A percentile compares a stretch with the other conserved stretches of the same genome.
These are phyloP conservation scores for Hydrozoanthus gracilis DNA, from an alignment of 92 coral and sea anemone species.

Conservation along the genomic window DNA sequence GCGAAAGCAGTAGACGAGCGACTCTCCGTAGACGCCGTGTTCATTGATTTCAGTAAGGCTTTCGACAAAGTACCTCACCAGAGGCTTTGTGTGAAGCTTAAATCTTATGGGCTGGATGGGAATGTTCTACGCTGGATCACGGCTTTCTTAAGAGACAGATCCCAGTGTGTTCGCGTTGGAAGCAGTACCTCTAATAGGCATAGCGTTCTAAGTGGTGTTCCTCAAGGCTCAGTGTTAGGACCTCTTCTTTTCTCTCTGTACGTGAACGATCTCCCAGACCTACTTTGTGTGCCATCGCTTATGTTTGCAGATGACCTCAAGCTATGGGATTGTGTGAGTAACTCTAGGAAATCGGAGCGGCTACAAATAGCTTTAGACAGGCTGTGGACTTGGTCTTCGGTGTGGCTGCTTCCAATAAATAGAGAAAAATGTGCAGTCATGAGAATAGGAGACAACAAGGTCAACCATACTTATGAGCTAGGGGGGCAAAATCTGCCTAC, in stretches of 20 bases:
- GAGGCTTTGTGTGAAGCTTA: neutral
- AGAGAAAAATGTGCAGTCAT: neutral
- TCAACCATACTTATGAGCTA: neutral
- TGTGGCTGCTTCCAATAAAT: neutral
- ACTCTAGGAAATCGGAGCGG: neutral
- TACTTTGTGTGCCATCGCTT: neutral
- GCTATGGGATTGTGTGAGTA: neutral
- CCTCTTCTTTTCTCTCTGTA: neutral
- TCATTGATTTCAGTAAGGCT: neutral
- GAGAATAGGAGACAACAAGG: neutral
- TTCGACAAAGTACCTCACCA: too few relatives aligned
- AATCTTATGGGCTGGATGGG: neutral
- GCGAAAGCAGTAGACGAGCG: neutral
- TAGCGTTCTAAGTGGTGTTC: neutral
- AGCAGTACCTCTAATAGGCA: neutral
- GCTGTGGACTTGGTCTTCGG: neutral
- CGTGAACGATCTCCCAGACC: neutral
- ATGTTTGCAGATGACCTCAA: neutral
- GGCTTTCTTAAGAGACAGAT: neutral
- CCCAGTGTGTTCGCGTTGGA: neutral
- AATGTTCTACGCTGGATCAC: neutral
- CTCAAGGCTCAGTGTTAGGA: neutral
- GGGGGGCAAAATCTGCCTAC: neutral
- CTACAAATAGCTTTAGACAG: neutral
- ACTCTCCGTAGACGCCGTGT: neutral